These are phyloP conservation scores for Zaprionus bogoriensis DNA, from an alignment of 2,888 invertebrate genomes.

Conservation along the genomic window DNA sequence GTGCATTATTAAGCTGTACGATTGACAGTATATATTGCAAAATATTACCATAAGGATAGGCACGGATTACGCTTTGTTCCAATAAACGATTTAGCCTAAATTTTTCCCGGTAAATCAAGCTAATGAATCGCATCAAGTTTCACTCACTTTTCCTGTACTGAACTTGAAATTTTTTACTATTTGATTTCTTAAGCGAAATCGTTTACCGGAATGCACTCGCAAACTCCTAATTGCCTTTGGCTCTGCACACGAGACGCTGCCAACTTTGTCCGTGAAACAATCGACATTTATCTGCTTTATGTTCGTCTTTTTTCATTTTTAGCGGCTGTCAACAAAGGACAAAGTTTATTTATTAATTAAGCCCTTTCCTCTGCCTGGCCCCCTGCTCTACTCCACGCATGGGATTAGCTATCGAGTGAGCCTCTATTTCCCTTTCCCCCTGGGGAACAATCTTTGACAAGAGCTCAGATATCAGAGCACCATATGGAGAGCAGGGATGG, in stretches of 20 bases:
- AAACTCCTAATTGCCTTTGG: constrained; percentile 32
- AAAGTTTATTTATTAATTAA: constrained; percentile 49
- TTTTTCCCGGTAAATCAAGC: too few relatives aligned
- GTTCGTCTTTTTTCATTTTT: constrained; percentile 13
- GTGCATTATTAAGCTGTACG: too few relatives aligned
- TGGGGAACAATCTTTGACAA: background rate
- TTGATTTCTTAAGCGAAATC: too few relatives aligned
- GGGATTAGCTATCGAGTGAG: background rate
- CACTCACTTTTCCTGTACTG: too few relatives aligned
- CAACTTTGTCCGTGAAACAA: constrained; percentile 20
- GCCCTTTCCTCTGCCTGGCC: background rate
- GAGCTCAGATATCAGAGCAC: constrained; percentile 24
- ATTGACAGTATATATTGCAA: too few relatives aligned
- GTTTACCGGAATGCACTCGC: constrained; percentile 9
- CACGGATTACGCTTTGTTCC: too few relatives aligned
- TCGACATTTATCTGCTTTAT: constrained; percentile 54
- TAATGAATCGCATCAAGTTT: too few relatives aligned
- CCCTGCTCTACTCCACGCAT: background rate
- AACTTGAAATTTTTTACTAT: too few relatives aligned
- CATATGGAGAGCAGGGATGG: constrained; percentile 13
- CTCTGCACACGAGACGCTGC: constrained; percentile 1
- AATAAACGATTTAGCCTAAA: too few relatives aligned
- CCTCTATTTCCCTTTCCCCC: background rate
- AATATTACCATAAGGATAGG: too few relatives aligned
- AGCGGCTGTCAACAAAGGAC: constrained; percentile 23